A percentile compares a stretch with the other conserved stretches of the same genome.
These are phyloP conservation scores for Isaurus tuberculatus DNA, from an alignment of 92 coral and sea anemone species.

Conservation along the genomic window DNA sequence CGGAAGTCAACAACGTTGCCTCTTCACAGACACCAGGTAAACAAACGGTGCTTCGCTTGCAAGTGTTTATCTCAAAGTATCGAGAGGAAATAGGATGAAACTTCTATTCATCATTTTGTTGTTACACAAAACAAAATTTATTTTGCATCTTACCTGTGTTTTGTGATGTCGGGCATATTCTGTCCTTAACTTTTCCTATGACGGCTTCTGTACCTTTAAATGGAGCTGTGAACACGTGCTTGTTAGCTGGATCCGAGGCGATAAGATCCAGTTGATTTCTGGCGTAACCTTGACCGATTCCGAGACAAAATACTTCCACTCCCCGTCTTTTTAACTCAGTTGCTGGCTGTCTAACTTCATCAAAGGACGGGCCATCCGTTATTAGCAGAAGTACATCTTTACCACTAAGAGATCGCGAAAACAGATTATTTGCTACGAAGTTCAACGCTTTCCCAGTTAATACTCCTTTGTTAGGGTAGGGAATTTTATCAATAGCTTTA, in stretches of 20 bases:
- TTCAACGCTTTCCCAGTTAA: conserved; percentile 82
- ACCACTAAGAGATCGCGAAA: conserved; percentile 66
- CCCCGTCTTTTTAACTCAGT: conserved; percentile 81
- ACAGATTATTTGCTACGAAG: conserved; percentile 76
- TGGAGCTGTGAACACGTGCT: conserved; percentile 84
- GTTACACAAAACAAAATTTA: neutral
- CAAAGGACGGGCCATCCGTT: conserved; percentile 92
- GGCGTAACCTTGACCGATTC: conserved; percentile 80
- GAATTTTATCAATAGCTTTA: conserved; percentile 85
- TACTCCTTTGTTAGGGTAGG: conserved; percentile 78
- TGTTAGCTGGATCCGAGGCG: conserved; percentile 75
- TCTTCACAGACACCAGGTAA: too few relatives aligned
- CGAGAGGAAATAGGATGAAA: too few relatives aligned
- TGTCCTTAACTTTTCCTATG: conserved; percentile 60
- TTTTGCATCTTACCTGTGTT: conserved; percentile 50
- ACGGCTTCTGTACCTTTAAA: conserved; percentile 56
- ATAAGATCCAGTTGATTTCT: conserved; percentile 78
- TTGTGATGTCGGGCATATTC: conserved; percentile 57
- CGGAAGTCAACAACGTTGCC: too few relatives aligned
- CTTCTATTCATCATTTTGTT: neutral
- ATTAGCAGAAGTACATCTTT: conserved; percentile 80
- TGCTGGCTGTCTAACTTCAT: conserved; percentile 86
- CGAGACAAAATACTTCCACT: conserved; percentile 88
- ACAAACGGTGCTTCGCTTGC: too few relatives aligned
- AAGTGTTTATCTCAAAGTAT: too few relatives aligned